Conservation (phyloP, 2,113 vertebrate species). For the Phalacrocorax pelagicus region DNA sequence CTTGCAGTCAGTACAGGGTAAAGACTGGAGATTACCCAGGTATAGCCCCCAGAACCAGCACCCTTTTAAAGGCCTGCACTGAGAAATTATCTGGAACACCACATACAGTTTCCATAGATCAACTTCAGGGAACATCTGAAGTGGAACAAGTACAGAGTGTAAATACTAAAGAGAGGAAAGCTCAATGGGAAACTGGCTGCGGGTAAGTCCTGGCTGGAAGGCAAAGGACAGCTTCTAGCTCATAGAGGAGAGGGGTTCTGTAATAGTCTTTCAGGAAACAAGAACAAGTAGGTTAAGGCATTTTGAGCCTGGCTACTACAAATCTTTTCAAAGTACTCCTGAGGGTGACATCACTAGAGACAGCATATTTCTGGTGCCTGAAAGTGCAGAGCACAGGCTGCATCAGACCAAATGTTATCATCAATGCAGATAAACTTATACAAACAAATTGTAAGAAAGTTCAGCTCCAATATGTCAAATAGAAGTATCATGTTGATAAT, state of each 20-base stretch:
- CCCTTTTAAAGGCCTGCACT: not conserved
- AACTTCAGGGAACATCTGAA: not conserved
- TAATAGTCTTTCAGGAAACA: not conserved
- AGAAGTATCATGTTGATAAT: not conserved
- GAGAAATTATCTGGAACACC: not conserved
- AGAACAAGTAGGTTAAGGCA: not conserved
- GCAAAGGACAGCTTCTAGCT: not conserved
- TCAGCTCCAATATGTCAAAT: not conserved
- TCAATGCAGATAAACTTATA: not conserved
- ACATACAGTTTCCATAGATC: not conserved
- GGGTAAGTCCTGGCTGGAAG: not conserved
- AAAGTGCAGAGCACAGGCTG: not conserved
- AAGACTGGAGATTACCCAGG: not conserved
- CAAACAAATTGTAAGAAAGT: not conserved
- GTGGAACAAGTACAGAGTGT: not conserved
- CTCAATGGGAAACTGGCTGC: not conserved
- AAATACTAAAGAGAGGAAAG: not conserved
- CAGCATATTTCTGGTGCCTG: not conserved
- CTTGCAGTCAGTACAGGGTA: not conserved
- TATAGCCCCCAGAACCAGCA: not conserved
- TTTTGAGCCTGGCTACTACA: not conserved
- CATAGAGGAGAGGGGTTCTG: not conserved
- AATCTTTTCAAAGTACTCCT: not conserved
- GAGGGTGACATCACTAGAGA: not conserved
- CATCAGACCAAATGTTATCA: not conserved